Evolutionary conservation across 1,140 invertebrate genomes (phyloP), one percentile per base, ranked within the genome.

Genomic region (Cecropterus lyciades): DNA sequence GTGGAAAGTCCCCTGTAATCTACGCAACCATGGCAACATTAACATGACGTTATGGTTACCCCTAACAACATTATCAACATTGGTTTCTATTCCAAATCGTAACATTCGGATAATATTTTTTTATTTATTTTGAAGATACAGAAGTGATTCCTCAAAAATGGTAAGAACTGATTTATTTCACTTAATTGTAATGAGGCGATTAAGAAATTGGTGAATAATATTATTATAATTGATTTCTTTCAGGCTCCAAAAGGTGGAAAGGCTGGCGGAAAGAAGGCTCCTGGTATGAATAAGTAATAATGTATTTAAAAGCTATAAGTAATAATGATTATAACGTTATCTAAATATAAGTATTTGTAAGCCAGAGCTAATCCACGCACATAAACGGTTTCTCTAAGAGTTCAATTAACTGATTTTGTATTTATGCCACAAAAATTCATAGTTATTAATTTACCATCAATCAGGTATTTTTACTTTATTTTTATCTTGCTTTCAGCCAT

Each of bases 231-330:
- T 40, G 15, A 14, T 52, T 24, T 16, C 20, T 63, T 89, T 71
- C 71, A 90, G 87, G 72, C 87, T 24, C 87, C 87, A 30, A 90
- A 89, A 75, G 85, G 73, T 69, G 78, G 77, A 27, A 84, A 87
- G 75, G 82, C 74, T 0, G 82, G 71, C 3, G 81, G 68, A 0
- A 90, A 90, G 60, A 89, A 87, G 55, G 77, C 85, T 13, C 77
- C 84, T 69, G 84, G 87, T 90, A 75, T 17, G 13, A 16, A 13
- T n/a, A n/a, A n/a, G n/a, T 43, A 33, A 24, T 24, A 1, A 24
- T 24, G 1, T 24, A 24, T 24, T 24, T 24, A 3, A 24, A 5
- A 3, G 20, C 20, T 24, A 24, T 1, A 5, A 24, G 5, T 24
- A 24, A 3, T 24, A 33, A 62, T 69, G 10, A 33, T 27, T 64